Base-by-base conservation (phyloP, 2,797 vertebrate species). In the Myiotriccus ornatus region DNA sequence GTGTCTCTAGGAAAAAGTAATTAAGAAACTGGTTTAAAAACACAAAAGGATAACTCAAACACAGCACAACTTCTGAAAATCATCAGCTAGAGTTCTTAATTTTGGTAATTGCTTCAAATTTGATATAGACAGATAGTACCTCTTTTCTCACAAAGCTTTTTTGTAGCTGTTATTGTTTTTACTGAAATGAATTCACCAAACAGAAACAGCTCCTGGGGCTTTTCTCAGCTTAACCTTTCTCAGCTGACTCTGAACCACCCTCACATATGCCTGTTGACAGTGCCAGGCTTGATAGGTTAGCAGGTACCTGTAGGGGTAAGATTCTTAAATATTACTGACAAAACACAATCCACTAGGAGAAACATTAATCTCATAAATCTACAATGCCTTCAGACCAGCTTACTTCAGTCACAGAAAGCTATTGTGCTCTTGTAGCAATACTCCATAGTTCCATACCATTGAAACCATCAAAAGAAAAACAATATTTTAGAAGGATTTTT, bases 351-450 rank as follows among this genome's bases (percentile, higher is more conserved):
- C 32, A 32, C 70, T 69, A 75, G 79, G 49, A 80, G 68, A 60
- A 75, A 92, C 39, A 53, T 75, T 70, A 85, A 83, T 87, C 82
- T 93, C 65, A 65, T n/a, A 95, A 90, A n/a, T 23, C 53, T 70
- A 76, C 32, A 80, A 71, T 92, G 76, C 78, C 76, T 87, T 35
- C 14, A 27, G 21, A 37, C 47, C 53, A 86, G 70, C 50, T 88
- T 74, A 35, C 41, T 78, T 94, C 88, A 80, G 43, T 77, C 68
- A 49, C 52, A 76, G 77, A 56, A 96, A 67, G 27, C 57, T 90
- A n/a, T 34, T 91, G 50, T 41, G 57, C 67, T 60, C 25, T 70
- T 79, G 52, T 52, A 57, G 46, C 64, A 95, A 73, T 53, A 68
- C 18, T 23, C 22, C 21, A 70, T 64, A 64, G 7, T 32, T 89